Evolutionary conservation across 2,113 vertebrate species (phyloP).

Genomic region (Actenoides lindsayi): DNA sequence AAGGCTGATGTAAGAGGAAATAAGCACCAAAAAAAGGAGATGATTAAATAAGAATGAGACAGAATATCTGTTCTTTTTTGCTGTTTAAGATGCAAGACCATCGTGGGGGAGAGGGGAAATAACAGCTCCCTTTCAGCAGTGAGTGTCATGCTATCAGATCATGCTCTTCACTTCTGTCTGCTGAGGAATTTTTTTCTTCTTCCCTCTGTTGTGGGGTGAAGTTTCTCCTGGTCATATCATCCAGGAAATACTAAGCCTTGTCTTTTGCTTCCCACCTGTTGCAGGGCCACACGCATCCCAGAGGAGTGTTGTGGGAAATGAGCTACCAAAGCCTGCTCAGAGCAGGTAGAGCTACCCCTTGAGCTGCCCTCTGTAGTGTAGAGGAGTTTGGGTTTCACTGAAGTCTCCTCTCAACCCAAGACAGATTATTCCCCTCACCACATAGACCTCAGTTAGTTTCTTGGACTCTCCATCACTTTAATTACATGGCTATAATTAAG

Average conservation of each 20-base stretch:
- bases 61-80: not conserved
- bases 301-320: not conserved
- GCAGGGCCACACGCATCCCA: fast-evolving
- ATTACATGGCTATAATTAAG: not conserved
- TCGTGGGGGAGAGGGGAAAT: too few relatives aligned
- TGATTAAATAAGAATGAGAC: not conserved
- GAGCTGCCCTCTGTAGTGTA: fast-evolving
- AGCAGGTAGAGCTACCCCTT: not conserved
- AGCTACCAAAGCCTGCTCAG: not conserved
- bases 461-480: not conserved
- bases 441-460: not conserved
- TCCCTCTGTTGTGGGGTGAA: fast-evolving
- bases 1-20: not conserved
- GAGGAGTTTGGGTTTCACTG: not conserved
- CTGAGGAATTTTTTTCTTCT: not conserved
- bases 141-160: not conserved
- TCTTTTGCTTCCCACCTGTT: fast-evolving
- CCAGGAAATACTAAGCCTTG: not conserved
- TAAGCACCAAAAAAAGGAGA: not conserved
- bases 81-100: not conserved
- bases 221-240: fast-evolving
- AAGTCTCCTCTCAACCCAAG: not conserved
- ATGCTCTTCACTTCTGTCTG: not conserved
- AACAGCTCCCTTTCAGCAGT: not conserved
- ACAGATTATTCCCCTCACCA: not conserved